Conservation (phyloP, 2,888 invertebrate genomes). For the Nemapogon koenigi region DNA sequence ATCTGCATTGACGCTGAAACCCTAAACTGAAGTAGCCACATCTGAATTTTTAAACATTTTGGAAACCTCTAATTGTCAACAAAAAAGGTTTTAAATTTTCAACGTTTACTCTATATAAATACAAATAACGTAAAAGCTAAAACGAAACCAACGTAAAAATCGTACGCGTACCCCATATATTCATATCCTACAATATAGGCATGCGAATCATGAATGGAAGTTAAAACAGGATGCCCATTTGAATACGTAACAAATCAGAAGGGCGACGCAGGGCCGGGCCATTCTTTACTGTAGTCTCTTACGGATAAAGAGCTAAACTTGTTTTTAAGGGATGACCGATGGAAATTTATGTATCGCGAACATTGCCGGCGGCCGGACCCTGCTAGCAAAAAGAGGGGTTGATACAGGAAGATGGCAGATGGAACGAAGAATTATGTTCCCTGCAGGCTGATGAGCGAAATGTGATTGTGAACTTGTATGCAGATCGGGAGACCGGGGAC, state of each 20-base stretch:
- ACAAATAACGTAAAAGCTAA: too few species aligned
- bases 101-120: too few species aligned
- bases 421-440: constrained; percentile 60
- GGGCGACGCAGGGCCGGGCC: constrained; percentile 48
- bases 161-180: too few species aligned
- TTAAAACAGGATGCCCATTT: constrained; percentile 53
- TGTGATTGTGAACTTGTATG: constrained; percentile 64
- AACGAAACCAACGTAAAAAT: too few species aligned
- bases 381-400: constrained; percentile 52
- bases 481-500: constrained; percentile 49
- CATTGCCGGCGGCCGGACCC: constrained; percentile 52
- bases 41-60: too few species aligned
- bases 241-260: constrained; percentile 61
- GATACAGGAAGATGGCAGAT: constrained; percentile 60
- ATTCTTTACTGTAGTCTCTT: constrained; percentile 57
- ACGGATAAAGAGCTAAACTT: constrained; percentile 62
- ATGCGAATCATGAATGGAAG: constrained; percentile 7
- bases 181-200: constrained; percentile 2
- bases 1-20: too few species aligned
- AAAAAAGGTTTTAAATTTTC: too few species aligned
- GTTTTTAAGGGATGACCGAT: constrained; percentile 66
- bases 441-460: constrained; percentile 62
- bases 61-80: too few species aligned
- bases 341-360: constrained; percentile 62
- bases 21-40: too few species aligned